phyloP scores from a whole-genome alignment of 2,888 invertebrate species.

The Pollenia griseotomentosa region DNA sequence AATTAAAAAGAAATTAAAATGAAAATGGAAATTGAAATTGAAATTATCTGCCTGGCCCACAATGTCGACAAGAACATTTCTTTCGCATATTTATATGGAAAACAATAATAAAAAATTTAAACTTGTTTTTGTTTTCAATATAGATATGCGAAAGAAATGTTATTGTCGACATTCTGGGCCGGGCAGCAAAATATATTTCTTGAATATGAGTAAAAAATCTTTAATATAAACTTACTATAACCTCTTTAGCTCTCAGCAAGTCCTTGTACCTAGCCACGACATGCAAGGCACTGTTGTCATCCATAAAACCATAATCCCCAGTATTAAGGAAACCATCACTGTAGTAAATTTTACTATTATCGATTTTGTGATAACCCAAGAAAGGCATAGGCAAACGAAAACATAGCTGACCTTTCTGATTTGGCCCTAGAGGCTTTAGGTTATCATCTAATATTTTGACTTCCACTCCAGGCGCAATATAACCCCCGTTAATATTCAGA shows the following conservation, averaged over 20 bases:
- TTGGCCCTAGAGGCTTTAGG: slow-evolving; percentile 61
- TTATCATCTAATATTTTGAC: slow-evolving; percentile 69
- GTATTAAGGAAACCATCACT: slow-evolving; percentile 65
- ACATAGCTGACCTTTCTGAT: slow-evolving; percentile 67
- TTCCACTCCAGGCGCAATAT: slow-evolving; percentile 53
- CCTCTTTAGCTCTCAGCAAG: slow-evolving; percentile 59
- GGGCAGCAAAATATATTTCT: background rate
- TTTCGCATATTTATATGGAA: too few relatives aligned
- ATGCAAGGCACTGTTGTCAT: slow-evolving; percentile 64
- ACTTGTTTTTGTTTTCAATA: too few relatives aligned
- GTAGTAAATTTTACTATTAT: slow-evolving; percentile 38
- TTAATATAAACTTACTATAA: slow-evolving; percentile 62
- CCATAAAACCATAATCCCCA: slow-evolving; percentile 67
- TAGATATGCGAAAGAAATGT: too few relatives aligned
- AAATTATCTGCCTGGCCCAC: too few relatives aligned
- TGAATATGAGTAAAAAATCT: too few relatives aligned
- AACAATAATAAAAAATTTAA: too few relatives aligned
- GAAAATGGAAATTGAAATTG: background rate
- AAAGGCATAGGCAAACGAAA: slow-evolving; percentile 70
- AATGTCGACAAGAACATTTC: too few relatives aligned
- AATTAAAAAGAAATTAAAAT: slow-evolving; percentile 23
- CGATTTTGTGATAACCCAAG: slow-evolving; percentile 64
- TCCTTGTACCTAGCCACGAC: slow-evolving; percentile 66
- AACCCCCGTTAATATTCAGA: slow-evolving; percentile 60
- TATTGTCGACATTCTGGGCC: too few relatives aligned